Evolutionary conservation across 2,797 vertebrate genomes (phyloP).

Genomic region (Dendrocincla fuliginosa): DNA sequence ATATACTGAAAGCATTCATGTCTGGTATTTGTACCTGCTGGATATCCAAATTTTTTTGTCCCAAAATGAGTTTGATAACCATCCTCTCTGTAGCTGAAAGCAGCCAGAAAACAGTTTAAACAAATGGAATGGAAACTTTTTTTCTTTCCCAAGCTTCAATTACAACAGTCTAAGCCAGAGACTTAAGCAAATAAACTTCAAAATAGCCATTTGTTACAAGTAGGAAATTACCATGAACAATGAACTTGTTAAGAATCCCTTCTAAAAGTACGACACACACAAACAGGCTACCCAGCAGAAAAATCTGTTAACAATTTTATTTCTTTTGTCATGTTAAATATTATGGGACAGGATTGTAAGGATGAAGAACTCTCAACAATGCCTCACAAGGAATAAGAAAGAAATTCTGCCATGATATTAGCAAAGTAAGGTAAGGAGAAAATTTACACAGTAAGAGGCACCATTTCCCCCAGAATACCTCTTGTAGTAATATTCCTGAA

Average conservation of each 20-base stretch:
- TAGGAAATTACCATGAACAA: slow-evolving; percentile 57
- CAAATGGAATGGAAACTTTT: slow-evolving; percentile 20
- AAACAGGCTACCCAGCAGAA: slow-evolving; percentile 78
- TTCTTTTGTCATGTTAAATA: slow-evolving; percentile 90
- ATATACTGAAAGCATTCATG: not conserved
- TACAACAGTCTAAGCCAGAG: slow-evolving; percentile 61
- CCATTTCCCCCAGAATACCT: slow-evolving; percentile 87
- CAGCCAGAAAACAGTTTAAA: slow-evolving; percentile 40
- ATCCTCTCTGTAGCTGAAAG: slow-evolving; percentile 32
- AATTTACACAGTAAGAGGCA: slow-evolving; percentile 94
- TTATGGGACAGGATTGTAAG: slow-evolving; percentile 90
- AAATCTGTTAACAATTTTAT: slow-evolving; percentile 83
- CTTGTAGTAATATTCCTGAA: slow-evolving; percentile 84
- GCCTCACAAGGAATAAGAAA: slow-evolving; percentile 87
- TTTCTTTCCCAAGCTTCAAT: slow-evolving; percentile 2
- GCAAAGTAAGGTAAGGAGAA: slow-evolving; percentile 85
- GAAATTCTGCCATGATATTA: slow-evolving; percentile 90
- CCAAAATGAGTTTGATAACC: slow-evolving; percentile 26
- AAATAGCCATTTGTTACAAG: slow-evolving; percentile 64
- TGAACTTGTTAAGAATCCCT: slow-evolving; percentile 43
- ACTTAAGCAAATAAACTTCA: slow-evolving; percentile 49
- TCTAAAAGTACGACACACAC: slow-evolving; percentile 75
- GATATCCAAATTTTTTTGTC: slow-evolving; percentile 25
- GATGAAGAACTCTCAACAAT: slow-evolving; percentile 91
- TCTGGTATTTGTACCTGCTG: slow-evolving; percentile 30